phyloP scores from a whole-genome alignment of 2,113 vertebrate species.

The Malaclemys terrapin region DNA sequence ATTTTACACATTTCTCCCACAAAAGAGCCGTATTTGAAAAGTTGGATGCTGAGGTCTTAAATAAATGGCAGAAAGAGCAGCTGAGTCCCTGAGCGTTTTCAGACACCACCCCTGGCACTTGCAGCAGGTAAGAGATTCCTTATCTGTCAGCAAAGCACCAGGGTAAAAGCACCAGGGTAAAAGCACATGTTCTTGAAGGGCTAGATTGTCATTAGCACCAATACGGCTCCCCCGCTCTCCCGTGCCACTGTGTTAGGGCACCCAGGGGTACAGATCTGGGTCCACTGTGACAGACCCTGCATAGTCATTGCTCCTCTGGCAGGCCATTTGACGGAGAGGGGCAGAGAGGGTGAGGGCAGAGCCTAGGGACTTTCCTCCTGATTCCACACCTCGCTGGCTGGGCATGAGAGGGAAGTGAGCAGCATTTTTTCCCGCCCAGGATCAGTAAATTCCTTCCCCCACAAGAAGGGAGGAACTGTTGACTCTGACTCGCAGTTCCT shows the following conservation, averaged over 20 bases:
- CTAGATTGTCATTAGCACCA: neutral
- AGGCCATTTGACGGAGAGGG: too few relatives aligned
- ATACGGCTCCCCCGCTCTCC: neutral
- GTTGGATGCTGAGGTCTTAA: neutral
- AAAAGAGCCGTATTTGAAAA: conserved; percentile 4
- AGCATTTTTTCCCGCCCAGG: too few relatives aligned
- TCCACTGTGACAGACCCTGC: too few relatives aligned
- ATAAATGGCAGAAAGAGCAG: neutral
- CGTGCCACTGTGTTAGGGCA: too few relatives aligned
- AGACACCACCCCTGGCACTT: neutral
- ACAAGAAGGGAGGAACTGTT: too few relatives aligned
- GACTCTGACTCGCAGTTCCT: neutral
- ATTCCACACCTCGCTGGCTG: too few relatives aligned
- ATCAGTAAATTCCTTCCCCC: too few relatives aligned
- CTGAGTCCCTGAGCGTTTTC: neutral
- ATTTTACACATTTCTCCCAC: neutral
- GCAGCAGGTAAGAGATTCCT: neutral
- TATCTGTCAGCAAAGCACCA: fast-evolving
- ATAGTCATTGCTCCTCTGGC: neutral
- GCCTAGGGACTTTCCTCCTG: too few relatives aligned
- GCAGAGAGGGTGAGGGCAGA: too few relatives aligned
- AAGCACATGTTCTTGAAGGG: neutral
- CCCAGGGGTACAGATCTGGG: too few relatives aligned
- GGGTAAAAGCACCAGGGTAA: neutral
- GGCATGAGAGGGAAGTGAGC: too few relatives aligned